These are phyloP conservation scores for Nymphalis polychloros DNA, from an alignment of 2,888 invertebrate species.

Conservation along the genomic window DNA sequence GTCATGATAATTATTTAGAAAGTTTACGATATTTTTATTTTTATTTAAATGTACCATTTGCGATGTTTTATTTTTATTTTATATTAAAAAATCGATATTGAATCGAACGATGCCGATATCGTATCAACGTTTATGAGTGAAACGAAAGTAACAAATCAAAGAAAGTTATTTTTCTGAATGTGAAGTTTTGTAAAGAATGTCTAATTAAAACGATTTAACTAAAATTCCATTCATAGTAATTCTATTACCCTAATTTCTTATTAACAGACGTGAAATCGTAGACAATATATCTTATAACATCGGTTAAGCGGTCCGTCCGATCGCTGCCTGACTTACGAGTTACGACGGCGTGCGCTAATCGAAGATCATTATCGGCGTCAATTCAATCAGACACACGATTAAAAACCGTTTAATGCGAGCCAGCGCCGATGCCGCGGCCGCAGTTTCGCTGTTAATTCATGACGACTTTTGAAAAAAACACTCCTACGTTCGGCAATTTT, in stretches of 20 bases:
- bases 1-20: constrained; percentile 30
- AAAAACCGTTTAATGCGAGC: constrained; percentile 56
- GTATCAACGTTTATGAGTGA: not conserved
- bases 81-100: constrained; percentile 1
- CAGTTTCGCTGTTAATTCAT: constrained; percentile 3
- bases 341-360: constrained; percentile 54
- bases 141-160: constrained; percentile 12
- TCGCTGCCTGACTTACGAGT: constrained; percentile 12
- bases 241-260: constrained; percentile 5
- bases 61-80: constrained; percentile 10
- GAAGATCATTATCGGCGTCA: constrained; percentile 69
- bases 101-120: not conserved
- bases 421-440: constrained; percentile 6
- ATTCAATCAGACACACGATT: constrained; percentile 74
- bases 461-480: constrained; percentile 11
- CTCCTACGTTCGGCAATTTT: constrained; percentile 13
- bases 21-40: constrained; percentile 25
- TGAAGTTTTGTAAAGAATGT: constrained; percentile 3
- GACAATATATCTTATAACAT: constrained; percentile 6
- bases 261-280: constrained; percentile 6
- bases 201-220: not conserved
- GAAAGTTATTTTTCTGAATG: not conserved
- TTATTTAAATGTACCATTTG: constrained; percentile 20
- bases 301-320: not conserved
- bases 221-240: constrained; percentile 4